Conservation (phyloP, 2,113 vertebrate species). For the Rhodinocichla rosea region DNA sequence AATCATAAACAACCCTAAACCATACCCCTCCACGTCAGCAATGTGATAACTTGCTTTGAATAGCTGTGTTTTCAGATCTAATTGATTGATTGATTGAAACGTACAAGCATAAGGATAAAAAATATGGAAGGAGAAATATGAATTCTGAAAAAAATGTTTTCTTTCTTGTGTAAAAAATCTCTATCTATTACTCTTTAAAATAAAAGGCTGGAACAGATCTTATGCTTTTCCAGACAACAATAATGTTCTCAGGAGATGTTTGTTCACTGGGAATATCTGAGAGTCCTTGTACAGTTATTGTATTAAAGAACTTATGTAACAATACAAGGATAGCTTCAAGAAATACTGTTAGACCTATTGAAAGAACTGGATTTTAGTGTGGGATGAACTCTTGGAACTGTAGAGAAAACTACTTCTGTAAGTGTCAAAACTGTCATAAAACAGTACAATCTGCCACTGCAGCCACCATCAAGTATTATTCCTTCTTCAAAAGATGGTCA, state of each 20-base stretch:
- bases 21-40: neutral
- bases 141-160: neutral
- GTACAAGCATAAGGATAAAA: neutral
- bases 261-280: neutral
- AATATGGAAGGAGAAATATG: neutral
- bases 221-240: neutral
- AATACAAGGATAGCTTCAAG: neutral
- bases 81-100: neutral
- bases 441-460: neutral
- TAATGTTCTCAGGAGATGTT: neutral
- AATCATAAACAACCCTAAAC: neutral
- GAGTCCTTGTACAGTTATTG: neutral
- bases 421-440: neutral
- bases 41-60: neutral
- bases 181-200: neutral
- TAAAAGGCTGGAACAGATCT: neutral
- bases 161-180: neutral
- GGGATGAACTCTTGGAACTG: neutral
- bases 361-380: neutral
- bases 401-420: neutral
- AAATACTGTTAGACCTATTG: neutral
- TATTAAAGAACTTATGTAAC: neutral
- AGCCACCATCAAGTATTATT: neutral
- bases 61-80: neutral
- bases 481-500: neutral